These are phyloP conservation scores for Thunnus maccoyii DNA, from an alignment of 2,113 vertebrate genomes.

Conservation along the genomic window DNA sequence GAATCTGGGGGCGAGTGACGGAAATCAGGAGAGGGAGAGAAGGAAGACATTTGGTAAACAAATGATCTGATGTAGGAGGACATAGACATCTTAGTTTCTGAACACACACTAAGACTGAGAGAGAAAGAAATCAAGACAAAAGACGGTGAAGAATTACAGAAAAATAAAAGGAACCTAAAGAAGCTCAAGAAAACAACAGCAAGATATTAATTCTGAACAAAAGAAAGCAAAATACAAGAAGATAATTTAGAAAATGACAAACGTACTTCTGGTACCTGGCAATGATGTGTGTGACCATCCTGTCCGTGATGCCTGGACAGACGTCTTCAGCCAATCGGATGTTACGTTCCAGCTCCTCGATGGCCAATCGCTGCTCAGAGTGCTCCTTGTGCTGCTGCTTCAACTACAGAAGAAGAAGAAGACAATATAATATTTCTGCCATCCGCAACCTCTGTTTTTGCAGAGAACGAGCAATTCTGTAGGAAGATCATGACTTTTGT, in stretches of 20 bases:
- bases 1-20: constrained; percentile 54
- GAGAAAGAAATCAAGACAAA: not conserved
- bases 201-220: not conserved
- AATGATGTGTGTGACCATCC: constrained; percentile 95
- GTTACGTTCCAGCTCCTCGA: constrained; percentile 95
- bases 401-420: constrained; percentile 80
- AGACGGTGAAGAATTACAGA: too few relatives aligned
- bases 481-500: too few relatives aligned
- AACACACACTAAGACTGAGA: not conserved
- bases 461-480: too few relatives aligned
- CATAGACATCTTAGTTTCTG: not conserved
- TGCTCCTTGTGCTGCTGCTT: constrained; percentile 94
- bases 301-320: constrained; percentile 96
- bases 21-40: not conserved
- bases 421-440: not conserved
- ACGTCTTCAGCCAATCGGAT: constrained; percentile 92
- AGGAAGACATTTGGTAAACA: not conserved
- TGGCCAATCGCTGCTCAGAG: constrained; percentile 88
- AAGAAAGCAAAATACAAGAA: not conserved
- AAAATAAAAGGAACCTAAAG: not conserved
- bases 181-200: not conserved
- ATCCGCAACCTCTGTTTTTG: too few relatives aligned
- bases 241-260: not conserved
- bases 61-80: not conserved
- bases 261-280: constrained; percentile 90